phyloP scores from a whole-genome alignment of 2,113 vertebrate species.

The Formicarius rufipectus region DNA sequence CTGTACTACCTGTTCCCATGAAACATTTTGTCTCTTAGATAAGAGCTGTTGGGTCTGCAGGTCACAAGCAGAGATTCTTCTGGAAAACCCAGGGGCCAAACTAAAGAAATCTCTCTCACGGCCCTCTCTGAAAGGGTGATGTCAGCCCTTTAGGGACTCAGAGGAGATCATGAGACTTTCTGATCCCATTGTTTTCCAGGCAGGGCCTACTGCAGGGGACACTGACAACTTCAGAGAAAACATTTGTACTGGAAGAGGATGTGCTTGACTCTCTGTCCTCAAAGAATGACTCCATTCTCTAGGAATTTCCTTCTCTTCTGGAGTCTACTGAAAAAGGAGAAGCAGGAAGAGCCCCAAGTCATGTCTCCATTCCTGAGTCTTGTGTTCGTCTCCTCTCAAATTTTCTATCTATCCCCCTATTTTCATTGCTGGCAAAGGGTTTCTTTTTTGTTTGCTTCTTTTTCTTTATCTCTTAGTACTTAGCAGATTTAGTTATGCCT shows the following conservation, averaged over 20 bases:
- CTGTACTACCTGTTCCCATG: neutral
- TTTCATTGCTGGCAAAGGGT: neutral
- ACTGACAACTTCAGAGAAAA: neutral
- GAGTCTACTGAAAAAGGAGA: neutral
- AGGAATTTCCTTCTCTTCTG: neutral
- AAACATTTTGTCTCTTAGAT: neutral
- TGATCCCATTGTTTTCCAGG: neutral
- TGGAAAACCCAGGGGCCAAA: neutral
- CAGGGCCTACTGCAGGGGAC: neutral
- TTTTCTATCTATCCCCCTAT: neutral
- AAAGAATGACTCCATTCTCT: neutral
- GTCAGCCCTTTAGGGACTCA: neutral
- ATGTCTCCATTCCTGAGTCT: neutral
- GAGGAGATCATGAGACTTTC: neutral
- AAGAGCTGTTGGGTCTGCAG: neutral
- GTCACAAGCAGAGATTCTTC: neutral
- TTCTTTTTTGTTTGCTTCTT: neutral
- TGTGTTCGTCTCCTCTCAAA: neutral
- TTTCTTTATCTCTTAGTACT: neutral
- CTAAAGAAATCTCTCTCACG: neutral
- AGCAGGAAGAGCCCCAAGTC: neutral
- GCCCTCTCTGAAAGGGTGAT: neutral
- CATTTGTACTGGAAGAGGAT: neutral
- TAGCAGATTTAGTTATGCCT: neutral
- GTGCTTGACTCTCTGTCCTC: neutral